Conservation (phyloP, 2,113 vertebrate genomes). For the Lepisosteus oculatus region DNA sequence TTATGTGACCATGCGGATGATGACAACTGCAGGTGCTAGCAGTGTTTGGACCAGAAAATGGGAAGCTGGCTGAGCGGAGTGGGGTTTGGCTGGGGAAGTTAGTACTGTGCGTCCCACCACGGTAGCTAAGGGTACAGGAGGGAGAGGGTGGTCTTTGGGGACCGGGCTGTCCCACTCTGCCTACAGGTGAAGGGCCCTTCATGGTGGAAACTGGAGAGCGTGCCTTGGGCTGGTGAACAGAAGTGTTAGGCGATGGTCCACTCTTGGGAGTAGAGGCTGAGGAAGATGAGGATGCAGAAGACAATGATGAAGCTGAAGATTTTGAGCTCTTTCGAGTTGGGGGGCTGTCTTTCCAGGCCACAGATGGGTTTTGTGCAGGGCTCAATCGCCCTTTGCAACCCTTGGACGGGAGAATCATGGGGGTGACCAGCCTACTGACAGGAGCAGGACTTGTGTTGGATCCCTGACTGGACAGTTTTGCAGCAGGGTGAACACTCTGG, state of each 20-base stretch:
- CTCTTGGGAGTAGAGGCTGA: constrained; percentile 53
- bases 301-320: constrained; percentile 22
- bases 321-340: constrained; percentile 43
- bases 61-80: constrained; percentile 45
- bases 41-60: constrained; percentile 45
- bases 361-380: constrained; percentile 31
- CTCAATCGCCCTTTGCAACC: constrained; percentile 41
- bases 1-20: constrained; percentile 51
- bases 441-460: constrained; percentile 36
- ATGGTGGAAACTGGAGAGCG: constrained; percentile 16
- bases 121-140: constrained; percentile 12
- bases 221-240: constrained; percentile 42
- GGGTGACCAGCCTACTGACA: constrained; percentile 42
- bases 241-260: constrained; percentile 48
- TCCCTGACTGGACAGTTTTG: constrained; percentile 36
- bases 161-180: constrained; percentile 34
- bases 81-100: constrained; percentile 45
- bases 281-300: constrained; percentile 41
- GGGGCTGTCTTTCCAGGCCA: constrained; percentile 36
- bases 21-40: constrained; percentile 62
- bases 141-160: constrained; percentile 29
- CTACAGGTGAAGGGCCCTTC: constrained; percentile 35
- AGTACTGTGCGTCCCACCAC: constrained; percentile 37
- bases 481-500: neutral
- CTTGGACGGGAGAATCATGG: constrained; percentile 37